Evolutionary conservation across 2,797 vertebrate species (phyloP), one percentile per base, ranked within the genome.

Genomic region (Champsocephalus esox): DNA sequence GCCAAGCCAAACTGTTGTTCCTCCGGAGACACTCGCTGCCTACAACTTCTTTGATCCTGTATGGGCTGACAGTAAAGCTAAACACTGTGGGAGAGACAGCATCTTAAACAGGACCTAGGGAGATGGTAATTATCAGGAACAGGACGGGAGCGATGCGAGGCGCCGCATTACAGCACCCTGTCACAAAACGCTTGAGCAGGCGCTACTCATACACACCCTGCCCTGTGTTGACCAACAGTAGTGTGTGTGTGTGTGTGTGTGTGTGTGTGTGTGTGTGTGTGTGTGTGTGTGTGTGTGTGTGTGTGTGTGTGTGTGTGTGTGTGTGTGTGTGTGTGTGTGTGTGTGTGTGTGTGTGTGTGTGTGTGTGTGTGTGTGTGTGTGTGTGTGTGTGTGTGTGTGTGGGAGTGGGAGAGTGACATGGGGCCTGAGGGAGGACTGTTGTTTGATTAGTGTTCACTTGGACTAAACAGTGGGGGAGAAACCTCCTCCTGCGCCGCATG

Each of bases 81-180:
- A 87, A 73, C 64, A 67, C 65, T 63, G 72, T 54, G 34, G 64
- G 79, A 60, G 66, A 51, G 56, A 66, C 68, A 51, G 62, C 32
- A 65, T 77, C 65, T 83, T 66, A 75, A 62, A 77, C 73, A 73
- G 60, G 66, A 85, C 84, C 76, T 70, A 66, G 66, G 61, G 86
- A 87, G 85, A 89, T 52, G 3, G 75, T 89, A 88, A 94, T 93
- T 89, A 91, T 84, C 76, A 83, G 61, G 67, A 88, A 88, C 88
- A 85, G 83, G 88, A 84, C 66, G 85, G 78, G 66, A 86, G 67
- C 71, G 12, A 77, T 64, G 86, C 32, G 63, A 85, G 78, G 81
- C 48, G 28, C 68, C 16, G 21, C 81, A 70, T 80, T 82, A 80
- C 77, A 83, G 70, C 76, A 80, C 69, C 75, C 66, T 82, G 86